Evolutionary conservation across 2,113 vertebrate species (phyloP).

Genomic region (Austrofundulus limnaeus): DNA sequence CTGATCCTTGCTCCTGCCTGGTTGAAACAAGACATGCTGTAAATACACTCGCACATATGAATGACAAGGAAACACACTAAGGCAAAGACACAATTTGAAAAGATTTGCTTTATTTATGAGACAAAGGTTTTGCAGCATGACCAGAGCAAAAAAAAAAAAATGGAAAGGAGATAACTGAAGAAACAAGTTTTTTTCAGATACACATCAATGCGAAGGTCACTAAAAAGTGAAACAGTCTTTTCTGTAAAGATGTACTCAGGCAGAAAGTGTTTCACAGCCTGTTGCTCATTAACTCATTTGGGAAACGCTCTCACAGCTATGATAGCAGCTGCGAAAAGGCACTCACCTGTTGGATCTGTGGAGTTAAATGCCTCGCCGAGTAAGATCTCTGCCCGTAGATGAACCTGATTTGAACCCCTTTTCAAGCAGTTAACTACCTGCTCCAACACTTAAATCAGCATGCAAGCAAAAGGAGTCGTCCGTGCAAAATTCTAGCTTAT

Average conservation of each 20-base stretch:
- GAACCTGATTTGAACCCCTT: background rate
- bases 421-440: background rate
- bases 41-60: background rate
- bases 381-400: background rate
- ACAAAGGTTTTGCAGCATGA: conserved; percentile 8
- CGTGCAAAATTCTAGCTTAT: background rate
- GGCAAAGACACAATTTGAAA: conserved; percentile 19
- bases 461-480: background rate
- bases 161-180: conserved; percentile 3
- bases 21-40: conserved; percentile 10
- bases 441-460: no score
- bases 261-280: background rate
- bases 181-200: background rate
- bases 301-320: no score
- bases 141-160: background rate
- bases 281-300: background rate
- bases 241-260: no score
- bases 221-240: no score
- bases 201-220: no score
- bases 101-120: conserved; percentile 19
- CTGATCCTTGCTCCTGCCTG: conserved; percentile 42
- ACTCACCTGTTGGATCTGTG: background rate
- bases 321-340: no score
- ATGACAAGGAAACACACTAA: conserved; percentile 22
- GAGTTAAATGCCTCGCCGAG: background rate